These are phyloP conservation scores for Drosophila quinaria DNA, from an alignment of 2,888 invertebrate species.

Conservation along the genomic window DNA sequence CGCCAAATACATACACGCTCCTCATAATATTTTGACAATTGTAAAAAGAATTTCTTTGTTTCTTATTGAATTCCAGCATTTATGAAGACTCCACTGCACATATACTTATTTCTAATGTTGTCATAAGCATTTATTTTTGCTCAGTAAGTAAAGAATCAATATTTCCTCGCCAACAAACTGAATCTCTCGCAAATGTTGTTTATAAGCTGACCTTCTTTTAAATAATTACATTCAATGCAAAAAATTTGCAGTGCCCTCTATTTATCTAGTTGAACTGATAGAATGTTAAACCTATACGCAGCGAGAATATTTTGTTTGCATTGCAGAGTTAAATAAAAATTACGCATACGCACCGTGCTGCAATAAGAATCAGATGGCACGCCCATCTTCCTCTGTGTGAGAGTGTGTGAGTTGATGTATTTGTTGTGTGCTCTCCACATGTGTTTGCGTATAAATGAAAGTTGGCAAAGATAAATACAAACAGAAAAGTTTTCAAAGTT, in stretches of 20 bases:
- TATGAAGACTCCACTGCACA: neutral
- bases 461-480: constrained; percentile 70
- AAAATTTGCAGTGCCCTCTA: constrained; percentile 31
- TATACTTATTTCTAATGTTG: neutral
- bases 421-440: constrained; percentile 25
- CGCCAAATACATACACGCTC: neutral
- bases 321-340: constrained; percentile 34
- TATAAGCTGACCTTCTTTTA: neutral
- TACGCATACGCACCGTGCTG: constrained; percentile 69
- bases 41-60: neutral
- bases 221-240: constrained; percentile 30
- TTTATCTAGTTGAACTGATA: constrained; percentile 7
- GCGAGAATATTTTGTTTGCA: constrained; percentile 45
- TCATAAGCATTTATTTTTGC: no score
- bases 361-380: constrained; percentile 38
- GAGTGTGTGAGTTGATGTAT: constrained; percentile 17
- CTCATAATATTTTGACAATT: constrained; percentile 18
- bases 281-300: constrained; percentile 35
- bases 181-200: neutral
- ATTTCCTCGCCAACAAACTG: neutral
- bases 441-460: constrained; percentile 36
- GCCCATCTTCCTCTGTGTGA: constrained; percentile 13
- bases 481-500: constrained; percentile 52
- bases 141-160: neutral
- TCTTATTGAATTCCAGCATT: neutral